Evolutionary conservation across 2,888 invertebrate genomes (phyloP).

Genomic region (Apotomis turbidana): DNA sequence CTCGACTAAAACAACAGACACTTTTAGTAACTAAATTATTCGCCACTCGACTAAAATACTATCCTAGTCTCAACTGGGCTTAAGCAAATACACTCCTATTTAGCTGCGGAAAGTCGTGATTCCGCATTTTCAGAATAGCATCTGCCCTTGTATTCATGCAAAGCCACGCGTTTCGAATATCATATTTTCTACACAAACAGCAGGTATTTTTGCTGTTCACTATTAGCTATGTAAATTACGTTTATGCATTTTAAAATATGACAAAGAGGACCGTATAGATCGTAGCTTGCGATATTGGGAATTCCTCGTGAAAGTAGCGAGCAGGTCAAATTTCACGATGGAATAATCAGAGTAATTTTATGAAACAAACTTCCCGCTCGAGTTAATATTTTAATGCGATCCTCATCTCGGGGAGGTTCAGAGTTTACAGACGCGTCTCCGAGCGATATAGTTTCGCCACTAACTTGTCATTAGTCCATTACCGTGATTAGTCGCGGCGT

Average conservation of each 20-base stretch:
- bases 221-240: slow-evolving; percentile 26
- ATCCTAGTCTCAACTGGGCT: no score
- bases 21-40: no score
- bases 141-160: slow-evolving; percentile 27
- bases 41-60: no score
- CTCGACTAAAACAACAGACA: no score
- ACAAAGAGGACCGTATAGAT: slow-evolving; percentile 14
- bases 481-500: slow-evolving; percentile 68
- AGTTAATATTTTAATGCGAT: slow-evolving; percentile 57
- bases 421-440: slow-evolving; percentile 54
- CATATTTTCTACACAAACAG: slow-evolving; percentile 27
- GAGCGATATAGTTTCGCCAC: slow-evolving; percentile 56
- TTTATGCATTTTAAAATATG: slow-evolving; percentile 25
- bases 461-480: slow-evolving; percentile 78
- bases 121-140: slow-evolving; percentile 20
- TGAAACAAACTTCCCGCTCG: slow-evolving; percentile 48
- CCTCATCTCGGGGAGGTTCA: slow-evolving; percentile 47
- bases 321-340: slow-evolving; percentile 32
- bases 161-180: slow-evolving; percentile 25
- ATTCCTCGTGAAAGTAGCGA: slow-evolving; percentile 2
- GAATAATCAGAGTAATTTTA: slow-evolving; percentile 44
- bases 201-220: slow-evolving; percentile 16
- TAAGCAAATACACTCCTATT: slow-evolving; percentile 3
- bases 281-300: slow-evolving; percentile 11
- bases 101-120: slow-evolving; percentile 11